Percentiles rank a stretch among this genome's conserved stretches.
phyloP scores from a whole-genome alignment of 92 coral and sea anemone genomes.

The Nematostella vectensis region DNA sequence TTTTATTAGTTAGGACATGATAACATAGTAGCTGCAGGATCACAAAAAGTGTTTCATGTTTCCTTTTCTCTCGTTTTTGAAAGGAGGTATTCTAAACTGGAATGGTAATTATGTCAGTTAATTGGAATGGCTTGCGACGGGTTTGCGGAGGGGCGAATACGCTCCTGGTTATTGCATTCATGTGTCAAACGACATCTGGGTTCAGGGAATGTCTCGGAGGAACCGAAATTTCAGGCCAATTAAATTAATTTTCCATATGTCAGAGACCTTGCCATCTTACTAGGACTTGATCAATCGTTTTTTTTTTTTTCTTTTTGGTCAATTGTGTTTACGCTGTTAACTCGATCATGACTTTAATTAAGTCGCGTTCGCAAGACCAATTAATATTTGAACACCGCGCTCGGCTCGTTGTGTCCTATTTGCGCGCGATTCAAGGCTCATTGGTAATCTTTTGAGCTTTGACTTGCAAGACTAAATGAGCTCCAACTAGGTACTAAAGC shows the following conservation, averaged over 20 bases:
- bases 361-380: not conserved
- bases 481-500: too few relatives aligned
- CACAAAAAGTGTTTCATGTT: too few relatives aligned
- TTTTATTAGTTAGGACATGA: too few relatives aligned
- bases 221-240: constrained; percentile 15
- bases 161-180: constrained; percentile 32
- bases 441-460: too few relatives aligned
- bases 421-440: too few relatives aligned
- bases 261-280: not conserved
- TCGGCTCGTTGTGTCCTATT: too few relatives aligned
- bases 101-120: constrained; percentile 35
- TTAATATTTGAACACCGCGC: constrained; percentile 4
- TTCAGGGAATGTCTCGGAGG: constrained; percentile 1
- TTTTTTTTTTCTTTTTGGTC: not conserved
- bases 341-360: not conserved
- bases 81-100: too few relatives aligned
- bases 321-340: not conserved
- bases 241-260: constrained; percentile 15
- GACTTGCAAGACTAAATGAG: too few relatives aligned
- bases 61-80: too few relatives aligned
- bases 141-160: constrained; percentile 29
- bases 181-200: constrained; percentile 52
- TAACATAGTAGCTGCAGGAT: too few relatives aligned
- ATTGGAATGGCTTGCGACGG: constrained; percentile 42
- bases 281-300: not conserved